Conservation (phyloP, 2,113 vertebrate genomes). For the Callipepla californica region DNA sequence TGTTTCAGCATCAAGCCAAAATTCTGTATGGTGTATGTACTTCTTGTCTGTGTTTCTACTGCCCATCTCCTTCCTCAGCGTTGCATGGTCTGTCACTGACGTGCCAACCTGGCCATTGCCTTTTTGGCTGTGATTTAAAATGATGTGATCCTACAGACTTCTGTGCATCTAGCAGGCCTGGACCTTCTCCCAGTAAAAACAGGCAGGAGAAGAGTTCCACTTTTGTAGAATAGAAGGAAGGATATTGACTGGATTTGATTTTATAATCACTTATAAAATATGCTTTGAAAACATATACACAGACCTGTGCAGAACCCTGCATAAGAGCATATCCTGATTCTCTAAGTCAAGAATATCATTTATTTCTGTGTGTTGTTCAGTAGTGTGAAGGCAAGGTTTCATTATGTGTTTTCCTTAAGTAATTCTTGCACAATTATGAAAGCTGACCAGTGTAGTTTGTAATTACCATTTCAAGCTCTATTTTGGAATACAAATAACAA, state of each 20-base stretch:
- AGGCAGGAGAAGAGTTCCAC: not conserved
- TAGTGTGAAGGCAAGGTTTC: not conserved
- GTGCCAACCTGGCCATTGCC: not conserved
- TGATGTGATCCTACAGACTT: not conserved
- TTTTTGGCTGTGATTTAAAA: not conserved
- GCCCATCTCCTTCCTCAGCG: rapidly evolving
- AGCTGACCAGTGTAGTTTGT: not conserved
- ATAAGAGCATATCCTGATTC: not conserved
- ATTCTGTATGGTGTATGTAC: not conserved
- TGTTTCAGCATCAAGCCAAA: not conserved
- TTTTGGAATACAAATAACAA: slow-evolving; percentile 18
- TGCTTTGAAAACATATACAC: not conserved
- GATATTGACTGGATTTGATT: not conserved
- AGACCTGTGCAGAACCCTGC: not conserved
- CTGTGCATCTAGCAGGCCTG: not conserved
- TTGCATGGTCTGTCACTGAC: rapidly evolving
- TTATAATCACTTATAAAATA: not conserved
- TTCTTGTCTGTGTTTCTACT: not conserved
- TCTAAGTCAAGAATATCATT: not conserved
- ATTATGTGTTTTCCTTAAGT: not conserved
- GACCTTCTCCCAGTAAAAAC: slow-evolving; percentile 5
- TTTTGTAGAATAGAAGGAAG: not conserved
- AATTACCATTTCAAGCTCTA: slow-evolving; percentile 10
- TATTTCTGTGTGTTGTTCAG: not conserved
- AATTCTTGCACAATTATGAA: slow-evolving; percentile 3